These are phyloP conservation scores for Lithophane ornitopus DNA, from an alignment of 2,888 invertebrate genomes.

Conservation along the genomic window DNA sequence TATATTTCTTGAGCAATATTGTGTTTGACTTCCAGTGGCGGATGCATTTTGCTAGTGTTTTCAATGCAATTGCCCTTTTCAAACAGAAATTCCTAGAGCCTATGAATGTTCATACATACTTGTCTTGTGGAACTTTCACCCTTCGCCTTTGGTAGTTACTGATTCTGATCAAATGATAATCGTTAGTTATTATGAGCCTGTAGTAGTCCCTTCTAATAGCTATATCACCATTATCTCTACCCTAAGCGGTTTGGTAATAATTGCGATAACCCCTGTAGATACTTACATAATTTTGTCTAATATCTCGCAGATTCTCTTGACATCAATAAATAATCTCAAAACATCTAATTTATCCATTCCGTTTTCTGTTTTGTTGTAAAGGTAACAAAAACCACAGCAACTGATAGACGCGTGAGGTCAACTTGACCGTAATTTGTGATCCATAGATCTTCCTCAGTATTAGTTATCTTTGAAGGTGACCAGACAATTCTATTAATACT, in stretches of 20 bases:
- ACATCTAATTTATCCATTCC: conserved; percentile 16
- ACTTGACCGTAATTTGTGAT: conserved; percentile 1
- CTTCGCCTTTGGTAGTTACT: not conserved
- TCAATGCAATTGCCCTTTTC: not conserved
- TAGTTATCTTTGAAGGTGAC: conserved; percentile 36
- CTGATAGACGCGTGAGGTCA: conserved; percentile 38
- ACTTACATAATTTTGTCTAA: not conserved
- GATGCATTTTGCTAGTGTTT: not conserved
- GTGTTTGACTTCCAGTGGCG: not conserved
- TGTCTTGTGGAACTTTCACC: not conserved
- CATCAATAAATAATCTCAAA: not conserved
- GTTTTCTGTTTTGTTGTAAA: conserved; percentile 19
- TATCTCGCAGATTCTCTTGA: no score
- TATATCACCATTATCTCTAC: conserved; percentile 8
- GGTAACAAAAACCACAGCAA: conserved; percentile 22
- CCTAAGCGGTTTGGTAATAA: conserved; percentile 3
- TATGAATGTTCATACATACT: not conserved
- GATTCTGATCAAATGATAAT: conserved; percentile 13
- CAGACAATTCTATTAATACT: conserved; percentile 11
- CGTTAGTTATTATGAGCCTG: conserved; percentile 16
- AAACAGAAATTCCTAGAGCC: not conserved
- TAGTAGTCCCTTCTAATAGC: not conserved
- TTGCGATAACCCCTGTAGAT: not conserved
- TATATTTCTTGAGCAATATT: not conserved
- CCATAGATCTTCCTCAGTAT: conserved; percentile 21